These are phyloP conservation scores for Aquatica leii DNA, from an alignment of 2,888 invertebrate genomes.

Conservation along the genomic window DNA sequence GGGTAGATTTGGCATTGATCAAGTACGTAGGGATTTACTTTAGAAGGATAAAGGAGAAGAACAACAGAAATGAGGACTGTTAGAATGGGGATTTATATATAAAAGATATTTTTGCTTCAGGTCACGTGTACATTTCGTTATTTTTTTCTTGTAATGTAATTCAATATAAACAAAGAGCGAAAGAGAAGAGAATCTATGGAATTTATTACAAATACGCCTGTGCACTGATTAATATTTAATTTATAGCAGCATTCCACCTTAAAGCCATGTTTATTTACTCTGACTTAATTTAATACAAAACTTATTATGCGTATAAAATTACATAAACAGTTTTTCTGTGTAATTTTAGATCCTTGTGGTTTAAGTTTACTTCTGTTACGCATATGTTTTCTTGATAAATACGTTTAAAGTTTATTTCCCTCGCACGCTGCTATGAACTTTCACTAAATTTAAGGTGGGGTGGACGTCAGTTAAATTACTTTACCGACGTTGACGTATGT, in stretches of 20 bases:
- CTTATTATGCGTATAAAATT: constrained; percentile 3
- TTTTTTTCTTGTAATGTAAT: background rate
- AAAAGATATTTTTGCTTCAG: constrained; percentile 14
- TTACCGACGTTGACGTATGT: too few species aligned
- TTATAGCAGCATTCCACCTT: background rate
- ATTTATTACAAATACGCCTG: background rate
- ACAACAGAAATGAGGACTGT: constrained; percentile 19
- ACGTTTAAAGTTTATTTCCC: background rate
- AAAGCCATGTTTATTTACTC: constrained; percentile 1
- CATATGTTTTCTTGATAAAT: constrained; percentile 6
- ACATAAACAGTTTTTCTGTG: constrained; percentile 5
- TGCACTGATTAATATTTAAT: background rate
- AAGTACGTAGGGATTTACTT: constrained; percentile 26
- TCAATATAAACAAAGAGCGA: background rate
- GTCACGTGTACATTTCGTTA: constrained; percentile 3
- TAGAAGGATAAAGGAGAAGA: constrained; percentile 14
- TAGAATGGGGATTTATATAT: constrained; percentile 21
- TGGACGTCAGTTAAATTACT: too few species aligned
- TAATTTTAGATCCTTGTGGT: constrained; percentile 5
- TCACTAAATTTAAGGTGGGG: too few species aligned
- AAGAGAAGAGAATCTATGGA: background rate
- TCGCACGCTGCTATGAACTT: too few species aligned
- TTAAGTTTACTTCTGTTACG: background rate
- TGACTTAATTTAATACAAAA: constrained; percentile 3
- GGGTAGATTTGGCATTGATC: constrained; percentile 24